These are phyloP conservation scores for Neodon shergylaensis DNA, from an alignment of 2,113 vertebrate genomes.

Conservation along the genomic window DNA sequence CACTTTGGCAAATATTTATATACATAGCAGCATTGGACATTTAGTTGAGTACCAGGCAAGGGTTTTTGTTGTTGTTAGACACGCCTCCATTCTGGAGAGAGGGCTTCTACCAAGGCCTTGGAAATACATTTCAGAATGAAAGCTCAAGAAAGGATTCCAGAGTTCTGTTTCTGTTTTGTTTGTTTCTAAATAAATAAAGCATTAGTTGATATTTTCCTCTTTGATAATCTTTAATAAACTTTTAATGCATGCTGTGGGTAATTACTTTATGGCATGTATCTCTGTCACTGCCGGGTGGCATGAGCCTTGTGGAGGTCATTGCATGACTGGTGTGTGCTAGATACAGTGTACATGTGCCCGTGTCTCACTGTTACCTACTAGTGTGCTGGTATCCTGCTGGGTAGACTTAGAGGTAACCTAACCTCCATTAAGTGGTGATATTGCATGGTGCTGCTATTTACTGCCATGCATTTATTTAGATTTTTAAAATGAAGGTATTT, in stretches of 20 bases:
- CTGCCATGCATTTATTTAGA: constrained; percentile 25
- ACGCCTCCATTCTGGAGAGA: not conserved
- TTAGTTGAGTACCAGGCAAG: constrained; percentile 41
- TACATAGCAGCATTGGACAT: constrained; percentile 35
- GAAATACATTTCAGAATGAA: constrained; percentile 47
- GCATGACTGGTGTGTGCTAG: constrained; percentile 74
- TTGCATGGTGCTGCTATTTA: not conserved
- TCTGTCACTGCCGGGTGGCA: constrained; percentile 60
- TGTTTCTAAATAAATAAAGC: constrained; percentile 41
- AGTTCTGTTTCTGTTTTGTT: not conserved
- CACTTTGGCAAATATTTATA: constrained; percentile 50
- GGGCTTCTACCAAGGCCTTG: constrained; percentile 43
- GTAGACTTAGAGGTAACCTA: constrained; percentile 49
- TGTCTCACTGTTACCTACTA: constrained; percentile 25
- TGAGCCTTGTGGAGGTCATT: constrained; percentile 61
- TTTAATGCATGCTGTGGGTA: constrained; percentile 67
- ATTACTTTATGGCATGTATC: constrained; percentile 64
- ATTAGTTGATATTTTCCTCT: constrained; percentile 59
- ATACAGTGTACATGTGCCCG: constrained; percentile 9
- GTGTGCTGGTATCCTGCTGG: constrained; percentile 33
- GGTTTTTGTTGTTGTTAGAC: constrained; percentile 18
- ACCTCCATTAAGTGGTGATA: constrained; percentile 21
- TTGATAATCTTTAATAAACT: constrained; percentile 65
- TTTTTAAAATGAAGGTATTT: not conserved
- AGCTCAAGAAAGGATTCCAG: constrained; percentile 43